Percentiles rank a stretch among this genome's conserved stretches.
Conservation (phyloP, 92 coral and sea anemone genomes). For the Heliopora coerulea region DNA sequence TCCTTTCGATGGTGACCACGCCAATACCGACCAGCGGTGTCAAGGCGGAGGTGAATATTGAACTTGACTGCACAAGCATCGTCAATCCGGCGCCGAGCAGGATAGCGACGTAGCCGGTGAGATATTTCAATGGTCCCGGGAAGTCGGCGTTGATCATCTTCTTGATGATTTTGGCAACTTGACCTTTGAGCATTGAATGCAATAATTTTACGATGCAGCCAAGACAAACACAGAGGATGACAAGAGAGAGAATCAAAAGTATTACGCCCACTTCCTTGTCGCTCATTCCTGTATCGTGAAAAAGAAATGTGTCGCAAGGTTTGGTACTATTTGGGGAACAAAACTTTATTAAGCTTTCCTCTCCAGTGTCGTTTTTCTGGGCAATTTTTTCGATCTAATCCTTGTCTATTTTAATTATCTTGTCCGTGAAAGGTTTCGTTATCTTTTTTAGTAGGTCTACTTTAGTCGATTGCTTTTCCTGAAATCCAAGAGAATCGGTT, state of each 20-base stretch:
- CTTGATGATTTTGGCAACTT: constrained; percentile 65
- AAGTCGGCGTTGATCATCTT: constrained; percentile 88
- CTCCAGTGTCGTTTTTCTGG: constrained; percentile 26
- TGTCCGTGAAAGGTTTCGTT: constrained; percentile 33
- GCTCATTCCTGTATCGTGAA: constrained; percentile 51
- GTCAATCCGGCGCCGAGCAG: constrained; percentile 94
- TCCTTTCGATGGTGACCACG: constrained; percentile 82
- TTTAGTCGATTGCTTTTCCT: constrained; percentile 25
- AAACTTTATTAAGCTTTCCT: constrained; percentile 20
- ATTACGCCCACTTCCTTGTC: constrained; percentile 50
- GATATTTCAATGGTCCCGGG: constrained; percentile 78
- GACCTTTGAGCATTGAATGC: constrained; percentile 53
- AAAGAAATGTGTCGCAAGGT: constrained; percentile 19
- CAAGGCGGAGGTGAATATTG: constrained; percentile 97
- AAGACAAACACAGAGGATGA: constrained; percentile 46
- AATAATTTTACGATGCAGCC: constrained; percentile 47
- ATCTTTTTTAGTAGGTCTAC: constrained; percentile 27
- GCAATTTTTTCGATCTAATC: constrained; percentile 24
- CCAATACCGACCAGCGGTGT: constrained; percentile 97
- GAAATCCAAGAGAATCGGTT: constrained; percentile 27
- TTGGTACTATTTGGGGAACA: constrained; percentile 16
- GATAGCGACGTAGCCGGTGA: constrained; percentile 92
- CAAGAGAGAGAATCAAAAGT: constrained; percentile 41
- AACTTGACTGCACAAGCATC: constrained; percentile 92
- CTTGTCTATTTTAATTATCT: constrained; percentile 28